Evolutionary conservation across 2,113 vertebrate genomes (phyloP), one percentile per base, ranked within the genome.

Genomic region (Oreocharis arfaki): DNA sequence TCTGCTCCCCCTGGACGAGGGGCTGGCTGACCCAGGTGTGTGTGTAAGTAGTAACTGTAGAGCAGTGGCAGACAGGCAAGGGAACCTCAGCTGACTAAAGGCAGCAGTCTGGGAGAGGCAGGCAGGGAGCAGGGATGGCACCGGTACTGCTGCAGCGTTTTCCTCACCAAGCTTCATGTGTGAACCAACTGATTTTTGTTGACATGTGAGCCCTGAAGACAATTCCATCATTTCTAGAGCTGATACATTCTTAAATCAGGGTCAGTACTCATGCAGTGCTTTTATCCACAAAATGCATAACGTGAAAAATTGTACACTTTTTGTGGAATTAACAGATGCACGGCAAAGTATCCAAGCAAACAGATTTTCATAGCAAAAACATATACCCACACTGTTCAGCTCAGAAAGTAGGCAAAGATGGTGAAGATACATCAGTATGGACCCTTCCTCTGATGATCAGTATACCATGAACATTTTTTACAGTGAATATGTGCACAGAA

Each of bases 161-260:
- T 90, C 64, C 47, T 78, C 0, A 0, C 56, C 28, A 56, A 49
- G 75, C 92, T 86, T 96, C 76, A 88, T 5, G n/a, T 55, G 32
- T 4, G 4, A 86, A 81, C 37, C 76, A 52, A 52, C 64, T 90
- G 79, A 95, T 96, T 88, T 90, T 41, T 90, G 85, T 67, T 92
- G 95, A 90, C 95, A 53, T 39, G 46, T 39, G 56, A 92, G 83
- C 88, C 93, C 90, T 84, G 83, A 59, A 84, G 95, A 94, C n/a
- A 84, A 84, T 35, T 75, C 57, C 47, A 49, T 61, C 1, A 0
- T 81, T 90, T 78, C 93, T 71, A 90, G 37, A 89, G 79, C 56
- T 50, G 22, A 21, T 89, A 67, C 0, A 1, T 63, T 81, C 86
- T 75, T 87, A 89, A 89, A 90, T 70, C 69, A 39, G 60, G 44